Evolutionary conservation across 2,888 invertebrate species (phyloP).

Genomic region (Drosophila kuntzei): DNA sequence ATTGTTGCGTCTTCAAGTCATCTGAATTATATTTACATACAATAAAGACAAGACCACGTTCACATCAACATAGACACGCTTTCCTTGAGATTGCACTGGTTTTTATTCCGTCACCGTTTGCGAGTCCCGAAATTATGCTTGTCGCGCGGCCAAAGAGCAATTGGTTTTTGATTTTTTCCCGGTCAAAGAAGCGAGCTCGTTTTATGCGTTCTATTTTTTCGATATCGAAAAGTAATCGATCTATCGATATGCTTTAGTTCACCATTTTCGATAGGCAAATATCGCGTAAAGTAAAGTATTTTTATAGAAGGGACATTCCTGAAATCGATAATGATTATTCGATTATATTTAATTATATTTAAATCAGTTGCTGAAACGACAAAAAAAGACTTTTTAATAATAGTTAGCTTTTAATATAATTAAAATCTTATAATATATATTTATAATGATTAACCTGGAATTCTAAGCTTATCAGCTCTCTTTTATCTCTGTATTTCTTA

Average conservation of each 20-base stretch:
- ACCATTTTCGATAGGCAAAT: conserved; percentile 5
- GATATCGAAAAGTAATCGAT: conserved; percentile 27
- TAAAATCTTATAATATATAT: too few relatives aligned
- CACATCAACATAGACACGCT: conserved; percentile 18
- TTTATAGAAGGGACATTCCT: background rate
- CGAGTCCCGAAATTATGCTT: conserved; percentile 47
- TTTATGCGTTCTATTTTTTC: conserved; percentile 18
- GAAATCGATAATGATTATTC: too few relatives aligned
- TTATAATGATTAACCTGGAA: too few relatives aligned
- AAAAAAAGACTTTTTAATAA: too few relatives aligned
- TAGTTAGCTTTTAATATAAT: too few relatives aligned
- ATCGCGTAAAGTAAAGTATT: background rate
- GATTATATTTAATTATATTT: too few relatives aligned
- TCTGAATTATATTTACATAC: conserved; percentile 43
- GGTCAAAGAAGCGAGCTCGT: conserved; percentile 51
- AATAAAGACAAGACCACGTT: conserved; percentile 19
- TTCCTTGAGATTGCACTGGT: conserved; percentile 17
- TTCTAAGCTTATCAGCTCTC: too few relatives aligned
- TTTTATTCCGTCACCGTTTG: conserved; percentile 27
- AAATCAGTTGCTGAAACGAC: too few relatives aligned
- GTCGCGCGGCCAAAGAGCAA: conserved; percentile 33
- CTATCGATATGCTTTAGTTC: background rate
- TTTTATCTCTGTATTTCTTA: too few relatives aligned
- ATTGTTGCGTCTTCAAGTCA: conserved; percentile 32
- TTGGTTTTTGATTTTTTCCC: conserved; percentile 66